These are phyloP conservation scores for Liopterus haemorrhoidalis DNA, from an alignment of 2,888 invertebrate species.

Conservation along the genomic window DNA sequence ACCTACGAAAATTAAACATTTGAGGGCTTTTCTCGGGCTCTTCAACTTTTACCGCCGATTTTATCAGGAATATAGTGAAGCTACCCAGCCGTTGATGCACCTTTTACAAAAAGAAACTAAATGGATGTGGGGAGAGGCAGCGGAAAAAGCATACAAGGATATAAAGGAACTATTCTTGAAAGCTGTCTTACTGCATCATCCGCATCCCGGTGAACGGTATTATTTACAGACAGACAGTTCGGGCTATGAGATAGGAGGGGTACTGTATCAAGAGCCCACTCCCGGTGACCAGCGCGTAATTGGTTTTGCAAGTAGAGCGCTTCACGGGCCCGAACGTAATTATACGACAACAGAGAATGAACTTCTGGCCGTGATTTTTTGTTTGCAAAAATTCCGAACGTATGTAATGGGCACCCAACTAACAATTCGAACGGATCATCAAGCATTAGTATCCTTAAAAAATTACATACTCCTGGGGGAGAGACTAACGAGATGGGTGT, in stretches of 20 bases:
- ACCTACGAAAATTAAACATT: slow-evolving; percentile 27
- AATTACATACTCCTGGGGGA: slow-evolving; percentile 30
- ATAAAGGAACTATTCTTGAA: slow-evolving; percentile 21
- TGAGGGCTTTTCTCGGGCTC: slow-evolving; percentile 28
- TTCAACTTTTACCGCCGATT: slow-evolving; percentile 29
- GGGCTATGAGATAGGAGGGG: slow-evolving; percentile 17
- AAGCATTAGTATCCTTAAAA: slow-evolving; percentile 32
- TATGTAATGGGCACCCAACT: slow-evolving; percentile 30
- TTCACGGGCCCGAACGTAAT: slow-evolving; percentile 9
- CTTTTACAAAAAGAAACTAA: slow-evolving; percentile 23
- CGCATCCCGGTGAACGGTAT: slow-evolving; percentile 14
- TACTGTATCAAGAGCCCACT: slow-evolving; percentile 12
- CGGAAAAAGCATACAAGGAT: slow-evolving; percentile 11
- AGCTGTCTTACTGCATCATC: slow-evolving; percentile 11
- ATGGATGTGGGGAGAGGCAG: slow-evolving; percentile 20
- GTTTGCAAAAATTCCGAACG: slow-evolving; percentile 32
- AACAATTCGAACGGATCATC: slow-evolving; percentile 34
- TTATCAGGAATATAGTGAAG: slow-evolving; percentile 18
- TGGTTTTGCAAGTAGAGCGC: slow-evolving; percentile 13
- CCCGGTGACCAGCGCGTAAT: slow-evolving; percentile 5
- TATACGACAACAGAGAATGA: slow-evolving; percentile 32
- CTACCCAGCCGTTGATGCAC: slow-evolving; percentile 18
- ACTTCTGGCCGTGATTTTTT: slow-evolving; percentile 31
- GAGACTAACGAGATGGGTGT: slow-evolving; percentile 28
- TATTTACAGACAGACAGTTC: slow-evolving; percentile 22